Evolutionary conservation across 2,113 vertebrate genomes (phyloP).

Genomic region (Oreotrochilus melanogaster): DNA sequence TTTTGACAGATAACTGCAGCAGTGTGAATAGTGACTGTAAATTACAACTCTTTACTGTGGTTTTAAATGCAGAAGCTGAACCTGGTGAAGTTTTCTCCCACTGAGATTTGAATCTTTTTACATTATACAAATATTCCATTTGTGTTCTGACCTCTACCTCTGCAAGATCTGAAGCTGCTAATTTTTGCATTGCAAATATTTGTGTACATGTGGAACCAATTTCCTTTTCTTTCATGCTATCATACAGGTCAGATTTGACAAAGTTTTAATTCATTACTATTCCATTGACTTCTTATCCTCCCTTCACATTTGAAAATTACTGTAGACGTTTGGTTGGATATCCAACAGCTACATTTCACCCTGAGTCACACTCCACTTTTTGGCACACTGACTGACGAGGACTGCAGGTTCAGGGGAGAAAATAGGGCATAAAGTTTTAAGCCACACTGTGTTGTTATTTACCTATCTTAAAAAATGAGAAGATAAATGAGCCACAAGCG

Average conservation of each 20-base stretch:
- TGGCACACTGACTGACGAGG: not conserved
- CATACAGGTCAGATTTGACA: not conserved
- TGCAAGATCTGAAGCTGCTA: not conserved
- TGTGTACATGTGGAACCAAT: not conserved
- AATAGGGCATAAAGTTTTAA: not conserved
- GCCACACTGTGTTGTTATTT: not conserved
- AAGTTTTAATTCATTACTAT: not conserved
- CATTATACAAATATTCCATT: not conserved
- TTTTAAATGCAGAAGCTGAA: slow-evolving; percentile 4
- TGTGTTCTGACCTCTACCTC: not conserved
- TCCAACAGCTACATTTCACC: not conserved
- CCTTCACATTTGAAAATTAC: not conserved
- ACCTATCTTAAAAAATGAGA: not conserved
- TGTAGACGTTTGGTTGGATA: not conserved
- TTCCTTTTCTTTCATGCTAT: not conserved
- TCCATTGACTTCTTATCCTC: not conserved
- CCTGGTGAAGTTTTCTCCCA: not conserved
- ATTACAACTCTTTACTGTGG: not conserved
- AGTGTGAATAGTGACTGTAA: not conserved
- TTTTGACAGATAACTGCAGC: not conserved
- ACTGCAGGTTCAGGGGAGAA: not conserved
- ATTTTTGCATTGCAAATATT: not conserved
- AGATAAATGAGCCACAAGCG: not conserved
- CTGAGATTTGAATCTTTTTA: not conserved
- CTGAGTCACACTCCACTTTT: not conserved